Evolutionary conservation across 2,797 vertebrate species (phyloP).

Genomic region (Ptychobarbus kaznakovi): DNA sequence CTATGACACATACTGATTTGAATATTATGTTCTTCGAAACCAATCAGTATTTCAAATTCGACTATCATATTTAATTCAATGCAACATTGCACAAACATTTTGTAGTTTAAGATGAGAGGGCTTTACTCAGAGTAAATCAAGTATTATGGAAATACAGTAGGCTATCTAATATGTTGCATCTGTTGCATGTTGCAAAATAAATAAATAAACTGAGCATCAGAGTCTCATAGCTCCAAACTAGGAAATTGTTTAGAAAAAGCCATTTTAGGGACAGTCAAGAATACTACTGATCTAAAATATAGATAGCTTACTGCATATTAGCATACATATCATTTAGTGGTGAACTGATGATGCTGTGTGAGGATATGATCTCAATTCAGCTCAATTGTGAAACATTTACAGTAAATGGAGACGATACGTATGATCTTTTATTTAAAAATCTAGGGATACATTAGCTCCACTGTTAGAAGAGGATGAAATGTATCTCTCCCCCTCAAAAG

Average conservation of each 20-base stretch:
- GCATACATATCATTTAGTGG: background rate
- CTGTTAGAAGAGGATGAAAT: background rate
- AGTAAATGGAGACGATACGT: background rate
- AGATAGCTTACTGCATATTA: background rate
- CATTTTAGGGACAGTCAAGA: background rate
- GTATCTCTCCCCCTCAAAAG: background rate
- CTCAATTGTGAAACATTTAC: background rate
- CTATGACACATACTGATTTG: background rate
- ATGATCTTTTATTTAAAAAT: background rate
- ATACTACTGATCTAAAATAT: background rate
- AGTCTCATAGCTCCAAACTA: too few relatives aligned
- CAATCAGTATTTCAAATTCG: constrained; percentile 16
- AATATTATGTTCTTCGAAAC: background rate
- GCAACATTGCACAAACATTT: background rate
- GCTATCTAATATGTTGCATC: background rate
- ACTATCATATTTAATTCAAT: background rate
- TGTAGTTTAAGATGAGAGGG: background rate
- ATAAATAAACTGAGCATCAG: background rate
- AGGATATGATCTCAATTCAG: background rate
- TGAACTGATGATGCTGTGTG: background rate
- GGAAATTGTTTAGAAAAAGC: background rate
- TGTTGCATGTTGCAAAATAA: background rate
- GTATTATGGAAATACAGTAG: background rate
- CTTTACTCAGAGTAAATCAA: background rate
- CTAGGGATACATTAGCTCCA: background rate